phyloP scores from a whole-genome alignment of 2,797 vertebrate genomes.

The Hypotaenidia philippensis region DNA sequence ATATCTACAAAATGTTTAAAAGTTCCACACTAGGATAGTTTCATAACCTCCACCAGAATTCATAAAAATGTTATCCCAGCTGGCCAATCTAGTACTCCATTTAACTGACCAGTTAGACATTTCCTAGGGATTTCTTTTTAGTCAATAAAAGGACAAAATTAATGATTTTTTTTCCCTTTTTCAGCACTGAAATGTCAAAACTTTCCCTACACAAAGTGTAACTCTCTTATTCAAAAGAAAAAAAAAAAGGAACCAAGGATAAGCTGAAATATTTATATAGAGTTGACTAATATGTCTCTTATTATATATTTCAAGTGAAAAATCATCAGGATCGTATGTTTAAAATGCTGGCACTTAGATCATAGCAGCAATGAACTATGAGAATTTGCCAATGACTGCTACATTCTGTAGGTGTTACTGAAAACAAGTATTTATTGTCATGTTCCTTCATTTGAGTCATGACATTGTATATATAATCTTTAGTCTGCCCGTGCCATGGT shows the following conservation, averaged over 20 bases:
- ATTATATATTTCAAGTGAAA: neutral
- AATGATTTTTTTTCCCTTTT: neutral
- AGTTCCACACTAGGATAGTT: fast-evolving
- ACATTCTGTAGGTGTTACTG: neutral
- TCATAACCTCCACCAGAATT: neutral
- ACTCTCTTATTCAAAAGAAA: neutral
- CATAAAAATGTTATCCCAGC: neutral
- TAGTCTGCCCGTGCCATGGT: neutral
- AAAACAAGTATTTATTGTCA: neutral
- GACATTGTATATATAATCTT: neutral
- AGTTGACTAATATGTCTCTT: neutral
- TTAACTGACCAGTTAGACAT: neutral
- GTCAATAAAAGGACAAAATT: neutral
- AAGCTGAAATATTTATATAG: neutral
- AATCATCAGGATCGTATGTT: neutral
- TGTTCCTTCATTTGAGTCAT: neutral
- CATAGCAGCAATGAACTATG: neutral
- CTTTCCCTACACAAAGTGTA: neutral
- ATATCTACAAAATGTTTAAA: neutral
- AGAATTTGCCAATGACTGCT: neutral
- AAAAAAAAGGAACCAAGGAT: neutral
- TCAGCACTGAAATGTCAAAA: neutral
- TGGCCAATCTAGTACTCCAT: neutral
- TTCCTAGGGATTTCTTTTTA: neutral
- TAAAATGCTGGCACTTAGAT: neutral